Base-by-base conservation (phyloP, 2,888 invertebrate genomes). In the Apotomis turbidana region DNA sequence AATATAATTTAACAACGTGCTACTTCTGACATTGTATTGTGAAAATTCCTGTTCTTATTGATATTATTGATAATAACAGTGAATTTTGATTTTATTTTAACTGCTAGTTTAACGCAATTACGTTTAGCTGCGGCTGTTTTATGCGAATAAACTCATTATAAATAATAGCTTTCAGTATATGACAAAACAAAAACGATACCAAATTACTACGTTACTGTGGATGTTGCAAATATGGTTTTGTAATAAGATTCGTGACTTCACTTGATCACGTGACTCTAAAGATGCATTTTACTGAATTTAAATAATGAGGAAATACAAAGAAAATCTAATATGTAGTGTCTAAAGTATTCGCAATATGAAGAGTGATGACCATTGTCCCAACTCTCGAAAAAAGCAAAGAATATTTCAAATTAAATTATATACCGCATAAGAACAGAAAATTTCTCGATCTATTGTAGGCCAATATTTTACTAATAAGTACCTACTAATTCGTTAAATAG, bases 161-260 rank as follows among this genome's bases (percentile, higher is more conserved):
- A 62, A 71, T 71, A 60, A 73, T 73, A 51, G 60, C 49, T 64
- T 54, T 55, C 15, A 1, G 61, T 66, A 62, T 61, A 70, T 70
- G 63, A 73, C 64, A 69, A 57, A 71, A 70, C 44, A 52, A 55
- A 46, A 68, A 54, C 52, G 52, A 66, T 66, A 51, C 57, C 41
- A 71, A 71, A 71, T 71, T 68, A 44, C 71, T 62, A 68, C 60
- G 66, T 71, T 57, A 57, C 55, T 57, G 41, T 52, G 27, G 71
- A 52, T 61, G 71, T 67, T 57, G 71, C 67, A 55, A 72, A 63
- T 68, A 13, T 44, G 38, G 49, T 63, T 71, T 49, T 41, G 54
- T 61, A 71, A 71, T 72, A 13, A n/a, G 36, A 46, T 52, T 68
- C 68, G 72, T 72, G 68, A 72, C 63, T 67, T 49, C 49, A 3